Evolutionary conservation across 2,113 vertebrate genomes (phyloP), one percentile per base, ranked within the genome.

Genomic region (Zootoca vivipara): DNA sequence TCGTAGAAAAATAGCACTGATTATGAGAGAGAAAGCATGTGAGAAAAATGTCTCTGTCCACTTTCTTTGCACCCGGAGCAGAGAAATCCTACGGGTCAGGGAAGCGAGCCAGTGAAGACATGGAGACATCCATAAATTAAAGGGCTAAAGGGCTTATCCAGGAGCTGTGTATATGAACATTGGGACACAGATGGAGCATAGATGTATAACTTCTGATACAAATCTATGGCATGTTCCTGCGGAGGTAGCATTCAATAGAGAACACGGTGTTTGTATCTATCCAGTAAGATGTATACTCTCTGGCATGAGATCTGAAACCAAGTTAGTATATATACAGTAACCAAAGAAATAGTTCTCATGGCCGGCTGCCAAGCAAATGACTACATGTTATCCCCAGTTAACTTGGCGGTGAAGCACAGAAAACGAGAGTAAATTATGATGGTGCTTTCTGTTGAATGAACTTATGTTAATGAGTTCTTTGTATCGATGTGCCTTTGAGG

Each of bases 251-350:
- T 65, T 81, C 85, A 77, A 92, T 83, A 78, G 69, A 88, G 83
- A 90, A 92, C 89, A 86, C 79, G 0, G 72, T 64, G 0, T 0
- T 26, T 91, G 90, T 93, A 94, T 67, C 90, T 93, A 92, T 93
- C 93, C 94, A 2, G 0, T 96, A n/a, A n/a, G n/a, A 94, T 96
- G 78, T 95, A 94, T 94, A 93, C 91, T 92, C 92, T 93, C 92
- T 95, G 94, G 94, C 94, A 95, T 79, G 83, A 92, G 92, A 95
- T 95, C 93, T 94, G 92, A 96, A 93, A 92, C 89, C 81, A 86
- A 78, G 56, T 35, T 79, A 89, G 40, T 85, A 26, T 84, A 89
- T 20, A 62, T 83, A 78, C 10, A 78, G 92, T 90, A 95, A 94
- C 92, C 92, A 94, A 94, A 92, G 85, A 86, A 93, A 87, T 6